Evolutionary conservation across 2,797 vertebrate genomes (phyloP).

Genomic region (Labeo calbasu): DNA sequence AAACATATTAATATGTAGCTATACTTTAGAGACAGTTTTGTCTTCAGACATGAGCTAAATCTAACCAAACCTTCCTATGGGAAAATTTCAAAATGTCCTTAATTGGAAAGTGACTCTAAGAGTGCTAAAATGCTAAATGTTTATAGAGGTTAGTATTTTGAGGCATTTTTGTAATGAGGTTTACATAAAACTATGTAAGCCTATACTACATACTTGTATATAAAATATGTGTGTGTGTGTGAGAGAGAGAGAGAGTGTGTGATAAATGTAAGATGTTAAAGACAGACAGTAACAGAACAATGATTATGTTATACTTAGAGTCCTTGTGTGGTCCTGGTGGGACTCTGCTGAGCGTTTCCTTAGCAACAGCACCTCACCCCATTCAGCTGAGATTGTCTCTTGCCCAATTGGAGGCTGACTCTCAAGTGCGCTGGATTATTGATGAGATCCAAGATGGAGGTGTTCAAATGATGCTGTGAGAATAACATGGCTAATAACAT

Average conservation of each 20-base stretch:
- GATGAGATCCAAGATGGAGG: conserved; percentile 46
- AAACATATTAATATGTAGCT: neutral
- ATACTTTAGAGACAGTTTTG: neutral
- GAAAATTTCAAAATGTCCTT: neutral
- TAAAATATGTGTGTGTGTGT: neutral
- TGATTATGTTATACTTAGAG: neutral
- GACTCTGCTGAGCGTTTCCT: conserved; percentile 67
- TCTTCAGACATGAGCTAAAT: neutral
- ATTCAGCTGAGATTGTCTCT: conserved; percentile 67
- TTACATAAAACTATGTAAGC: neutral
- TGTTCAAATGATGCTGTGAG: neutral
- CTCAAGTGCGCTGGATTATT: conserved; percentile 49
- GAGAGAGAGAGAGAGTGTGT: neutral
- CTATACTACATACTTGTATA: neutral
- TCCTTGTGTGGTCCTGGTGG: conserved; percentile 13
- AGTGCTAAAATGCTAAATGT: neutral
- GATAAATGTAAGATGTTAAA: neutral
- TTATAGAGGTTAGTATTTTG: neutral
- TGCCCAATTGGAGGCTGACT: conserved; percentile 71
- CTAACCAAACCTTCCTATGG: neutral
- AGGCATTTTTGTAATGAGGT: neutral
- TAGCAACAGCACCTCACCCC: conserved; percentile 76
- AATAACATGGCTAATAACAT: neutral
- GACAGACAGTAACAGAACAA: conserved; percentile 2
- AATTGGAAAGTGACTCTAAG: neutral